These are phyloP conservation scores for Drosophila willistoni DNA, from an alignment of 1,140 invertebrate genomes.

Conservation along the genomic window DNA sequence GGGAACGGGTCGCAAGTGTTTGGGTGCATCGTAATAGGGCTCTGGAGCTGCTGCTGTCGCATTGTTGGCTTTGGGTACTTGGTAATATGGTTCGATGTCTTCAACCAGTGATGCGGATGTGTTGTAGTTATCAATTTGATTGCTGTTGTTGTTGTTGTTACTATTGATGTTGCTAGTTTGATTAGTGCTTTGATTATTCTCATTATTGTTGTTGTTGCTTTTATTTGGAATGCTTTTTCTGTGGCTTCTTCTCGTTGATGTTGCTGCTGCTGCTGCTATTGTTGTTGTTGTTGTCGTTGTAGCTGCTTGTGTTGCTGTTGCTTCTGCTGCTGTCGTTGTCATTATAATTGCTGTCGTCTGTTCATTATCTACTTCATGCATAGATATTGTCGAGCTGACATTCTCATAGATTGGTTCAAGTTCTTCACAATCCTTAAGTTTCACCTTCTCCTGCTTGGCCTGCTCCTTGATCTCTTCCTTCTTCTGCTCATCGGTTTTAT, in stretches of 20 bases:
- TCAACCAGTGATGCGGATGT: slow-evolving; percentile 21
- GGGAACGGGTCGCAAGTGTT: slow-evolving; percentile 82
- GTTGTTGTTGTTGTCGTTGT: slow-evolving; percentile 16
- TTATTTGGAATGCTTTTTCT: slow-evolving; percentile 74
- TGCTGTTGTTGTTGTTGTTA: slow-evolving; percentile 37
- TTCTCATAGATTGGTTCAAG: slow-evolving; percentile 82
- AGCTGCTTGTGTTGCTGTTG: slow-evolving; percentile 16
- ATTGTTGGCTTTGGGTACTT: slow-evolving; percentile 72
- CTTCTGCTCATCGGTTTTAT: slow-evolving; percentile 74
- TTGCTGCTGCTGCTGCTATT: slow-evolving; percentile 9
- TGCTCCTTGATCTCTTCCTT: slow-evolving; percentile 37
- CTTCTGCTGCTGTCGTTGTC: slow-evolving; percentile 39
- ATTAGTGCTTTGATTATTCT: slow-evolving; percentile 69
- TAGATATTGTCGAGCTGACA: slow-evolving; percentile 76
- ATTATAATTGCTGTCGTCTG: slow-evolving; percentile 62
- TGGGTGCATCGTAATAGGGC: slow-evolving; percentile 82
- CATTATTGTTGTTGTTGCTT: slow-evolving; percentile 67
- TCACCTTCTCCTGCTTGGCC: slow-evolving; percentile 10
- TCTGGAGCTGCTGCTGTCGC: slow-evolving; percentile 34
- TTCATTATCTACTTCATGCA: slow-evolving; percentile 70
- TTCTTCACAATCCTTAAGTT: slow-evolving; percentile 27
- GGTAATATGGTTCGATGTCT: slow-evolving; percentile 77
- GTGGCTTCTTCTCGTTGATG: slow-evolving; percentile 41
- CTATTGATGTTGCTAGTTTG: slow-evolving; percentile 52
- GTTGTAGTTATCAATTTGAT: slow-evolving; percentile 46